Base-by-base conservation (phyloP, 2,888 invertebrate genomes). In the Rapana venosa region DNA sequence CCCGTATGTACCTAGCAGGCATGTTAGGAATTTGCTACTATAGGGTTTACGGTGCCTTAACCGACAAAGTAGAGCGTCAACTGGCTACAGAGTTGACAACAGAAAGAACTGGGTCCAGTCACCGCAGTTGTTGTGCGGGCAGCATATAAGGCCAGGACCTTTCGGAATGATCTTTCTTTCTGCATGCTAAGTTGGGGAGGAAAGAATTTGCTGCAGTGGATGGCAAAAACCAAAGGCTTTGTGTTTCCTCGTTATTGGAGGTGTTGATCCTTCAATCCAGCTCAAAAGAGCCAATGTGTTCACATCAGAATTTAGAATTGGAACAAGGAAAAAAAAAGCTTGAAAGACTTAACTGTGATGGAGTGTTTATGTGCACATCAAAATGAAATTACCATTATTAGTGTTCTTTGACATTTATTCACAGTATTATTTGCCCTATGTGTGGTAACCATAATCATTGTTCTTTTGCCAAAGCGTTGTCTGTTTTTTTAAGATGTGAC, bases 21-120 rank as follows among this genome's bases (percentile, higher is more conserved):
- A 84, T 89, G 83, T 66, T 89, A 89, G 89, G 85, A 89, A 35
- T 36, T 88, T 35, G 79, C 85, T 84, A 74, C 66, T 47, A 85
- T 89, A 89, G 85, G 77, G 89, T 83, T 89, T 83, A 84, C 85
- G 66, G 84, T 85, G 87, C 74, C 74, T 86, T 86, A 86, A 61
- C 86, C 61, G 66, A 83, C 81, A 83, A 83, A 86, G 20, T 58
- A 85, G 20, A 86, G 22, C 32, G 86, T 32, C 20, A 20, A 66
- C n/a, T 85, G 30, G 35, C 20, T 88, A 88, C 15, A n/a, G 26
- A 85, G 85, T 70, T 89, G 89, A 85, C 66, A 85, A 74, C 66
- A 20, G 79, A 84, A 89, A 32, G 88, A 84, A 70, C 84, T 85
- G 47, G 84, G 32, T 84, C 66, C 56, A 2, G 20, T 88, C 56